Evolutionary conservation across 2,797 vertebrate species (phyloP).

Genomic region (Myiothlypis coronata): DNA sequence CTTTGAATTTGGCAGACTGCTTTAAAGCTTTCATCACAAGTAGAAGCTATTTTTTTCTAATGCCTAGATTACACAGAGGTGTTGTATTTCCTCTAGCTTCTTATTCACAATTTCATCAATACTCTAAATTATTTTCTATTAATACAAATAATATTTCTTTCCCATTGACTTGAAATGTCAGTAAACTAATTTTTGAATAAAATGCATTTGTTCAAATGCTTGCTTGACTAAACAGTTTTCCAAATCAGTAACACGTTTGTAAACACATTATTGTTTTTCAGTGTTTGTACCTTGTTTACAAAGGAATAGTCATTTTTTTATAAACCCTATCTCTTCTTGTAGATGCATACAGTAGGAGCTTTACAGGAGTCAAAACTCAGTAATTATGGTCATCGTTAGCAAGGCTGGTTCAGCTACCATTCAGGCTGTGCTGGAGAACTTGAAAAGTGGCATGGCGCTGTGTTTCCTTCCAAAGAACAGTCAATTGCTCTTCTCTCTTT

Average conservation of each 20-base stretch:
- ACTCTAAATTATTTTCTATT: background rate
- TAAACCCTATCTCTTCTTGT: background rate
- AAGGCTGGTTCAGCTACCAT: background rate
- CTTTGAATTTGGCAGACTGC: background rate
- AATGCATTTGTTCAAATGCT: background rate
- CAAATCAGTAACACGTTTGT: background rate
- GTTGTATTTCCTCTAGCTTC: background rate
- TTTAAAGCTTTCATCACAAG: background rate
- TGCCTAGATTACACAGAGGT: background rate
- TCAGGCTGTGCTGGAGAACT: background rate
- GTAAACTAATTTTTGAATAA: background rate
- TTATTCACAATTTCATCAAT: background rate
- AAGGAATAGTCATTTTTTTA: background rate
- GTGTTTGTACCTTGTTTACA: background rate
- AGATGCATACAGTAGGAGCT: background rate
- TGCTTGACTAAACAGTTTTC: background rate
- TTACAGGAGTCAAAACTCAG: background rate
- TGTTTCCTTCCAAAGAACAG: background rate
- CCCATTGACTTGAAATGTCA: background rate
- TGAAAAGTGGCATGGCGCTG: background rate
- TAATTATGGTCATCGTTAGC: background rate
- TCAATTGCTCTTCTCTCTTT: background rate
- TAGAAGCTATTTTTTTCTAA: background rate
- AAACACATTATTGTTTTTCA: background rate
- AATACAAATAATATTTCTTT: background rate